These are phyloP conservation scores for Scarus forsteni DNA, from an alignment of 2,797 vertebrate genomes.

Conservation along the genomic window DNA sequence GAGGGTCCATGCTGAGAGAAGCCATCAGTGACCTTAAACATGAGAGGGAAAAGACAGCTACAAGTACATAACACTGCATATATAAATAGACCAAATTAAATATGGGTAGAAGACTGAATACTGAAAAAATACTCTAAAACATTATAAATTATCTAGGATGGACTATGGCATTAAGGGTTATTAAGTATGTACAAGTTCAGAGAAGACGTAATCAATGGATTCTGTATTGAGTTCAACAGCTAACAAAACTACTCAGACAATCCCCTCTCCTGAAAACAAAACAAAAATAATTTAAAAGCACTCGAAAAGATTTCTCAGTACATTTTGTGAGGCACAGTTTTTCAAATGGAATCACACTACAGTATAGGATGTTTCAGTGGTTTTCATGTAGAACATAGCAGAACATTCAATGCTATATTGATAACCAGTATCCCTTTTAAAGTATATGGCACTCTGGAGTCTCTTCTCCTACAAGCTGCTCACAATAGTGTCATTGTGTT, in stretches of 20 bases:
- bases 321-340: conserved; percentile 77
- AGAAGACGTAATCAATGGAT: conserved; percentile 64
- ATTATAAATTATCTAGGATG: conserved; percentile 86
- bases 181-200: conserved; percentile 80
- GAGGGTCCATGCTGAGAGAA: conserved; percentile 55
- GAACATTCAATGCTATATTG: conserved; percentile 57
- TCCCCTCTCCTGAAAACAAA: conserved; percentile 59
- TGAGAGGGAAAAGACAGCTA: conserved; percentile 54
- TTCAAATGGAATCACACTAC: conserved; percentile 84
- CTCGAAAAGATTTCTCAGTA: conserved; percentile 76
- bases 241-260: conserved; percentile 63
- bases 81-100: conserved; percentile 97
- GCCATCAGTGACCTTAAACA: conserved; percentile 75
- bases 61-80: conserved; percentile 91
- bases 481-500: conserved; percentile 19
- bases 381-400: conserved; percentile 77
- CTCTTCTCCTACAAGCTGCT: conserved; percentile 52
- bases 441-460: conserved; percentile 73
- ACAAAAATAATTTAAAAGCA: conserved; percentile 83
- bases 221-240: conserved; percentile 67
- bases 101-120: conserved; percentile 94
- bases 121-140: conserved; percentile 89
- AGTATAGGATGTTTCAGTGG: conserved; percentile 83
- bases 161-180: conserved; percentile 77
- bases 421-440: conserved; percentile 83